These are phyloP conservation scores for Anabas testudineus DNA, from an alignment of 2,797 vertebrate genomes.

Conservation along the genomic window DNA sequence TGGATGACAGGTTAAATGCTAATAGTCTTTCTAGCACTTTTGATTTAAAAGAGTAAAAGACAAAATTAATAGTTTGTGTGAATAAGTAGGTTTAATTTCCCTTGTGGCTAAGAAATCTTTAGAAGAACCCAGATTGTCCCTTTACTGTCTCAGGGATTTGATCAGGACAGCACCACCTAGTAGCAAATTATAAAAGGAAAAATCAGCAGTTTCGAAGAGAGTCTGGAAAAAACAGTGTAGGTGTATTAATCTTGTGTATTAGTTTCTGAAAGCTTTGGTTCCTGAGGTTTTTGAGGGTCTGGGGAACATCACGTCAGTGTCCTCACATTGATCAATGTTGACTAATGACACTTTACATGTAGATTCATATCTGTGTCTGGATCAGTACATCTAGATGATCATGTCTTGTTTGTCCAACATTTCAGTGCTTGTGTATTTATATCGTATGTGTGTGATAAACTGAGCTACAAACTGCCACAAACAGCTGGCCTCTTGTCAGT, in stretches of 20 bases:
- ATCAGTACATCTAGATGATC: conserved; percentile 35
- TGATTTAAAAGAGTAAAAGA: conserved; percentile 37
- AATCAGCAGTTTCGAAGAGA: neutral
- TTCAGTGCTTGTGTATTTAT: conserved; percentile 67
- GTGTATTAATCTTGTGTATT: conserved; percentile 11
- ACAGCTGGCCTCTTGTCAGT: fast-evolving
- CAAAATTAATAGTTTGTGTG: conserved; percentile 2
- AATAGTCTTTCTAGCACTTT: conserved; percentile 63
- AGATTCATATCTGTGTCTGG: conserved; percentile 38
- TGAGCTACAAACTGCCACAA: conserved; percentile 66
- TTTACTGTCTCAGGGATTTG: conserved; percentile 74
- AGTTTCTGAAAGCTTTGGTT: conserved; percentile 22
- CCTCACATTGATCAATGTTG: conserved; percentile 25
- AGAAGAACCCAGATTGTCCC: conserved; percentile 20
- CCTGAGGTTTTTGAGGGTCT: conserved; percentile 9
- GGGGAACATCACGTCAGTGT: conserved; percentile 30
- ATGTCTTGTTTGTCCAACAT: conserved; percentile 53
- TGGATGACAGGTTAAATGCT: conserved; percentile 19
- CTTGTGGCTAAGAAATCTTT: conserved; percentile 17
- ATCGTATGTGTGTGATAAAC: conserved; percentile 74
- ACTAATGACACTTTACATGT: conserved; percentile 38
- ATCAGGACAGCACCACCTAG: conserved; percentile 45
- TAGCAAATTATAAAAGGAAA: conserved; percentile 4
- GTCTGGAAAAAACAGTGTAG: no score
- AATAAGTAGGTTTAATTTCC: conserved; percentile 8